These are phyloP conservation scores for Phania funesta DNA, from an alignment of 2,888 invertebrate species.

Conservation along the genomic window DNA sequence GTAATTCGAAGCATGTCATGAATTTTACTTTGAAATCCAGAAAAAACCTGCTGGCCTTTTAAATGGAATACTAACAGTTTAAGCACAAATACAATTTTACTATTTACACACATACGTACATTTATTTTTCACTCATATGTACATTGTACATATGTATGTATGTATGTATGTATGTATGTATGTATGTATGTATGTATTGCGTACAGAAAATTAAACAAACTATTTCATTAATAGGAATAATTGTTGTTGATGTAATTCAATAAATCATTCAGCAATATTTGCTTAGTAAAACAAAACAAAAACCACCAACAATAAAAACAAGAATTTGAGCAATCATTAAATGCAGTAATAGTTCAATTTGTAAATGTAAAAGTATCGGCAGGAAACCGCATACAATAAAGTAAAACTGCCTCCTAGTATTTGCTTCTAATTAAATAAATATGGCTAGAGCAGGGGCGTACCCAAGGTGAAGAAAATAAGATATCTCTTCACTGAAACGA, in stretches of 20 bases:
- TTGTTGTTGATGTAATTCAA: slow-evolving; percentile 53
- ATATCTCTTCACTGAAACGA: too few relatives aligned
- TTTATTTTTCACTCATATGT: too few relatives aligned
- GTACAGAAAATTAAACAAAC: slow-evolving; percentile 29
- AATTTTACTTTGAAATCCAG: slow-evolving; percentile 13
- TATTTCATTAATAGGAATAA: slow-evolving; percentile 48
- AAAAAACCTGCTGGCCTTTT: background rate
- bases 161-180: too few relatives aligned
- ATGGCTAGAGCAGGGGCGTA: background rate
- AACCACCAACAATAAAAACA: background rate
- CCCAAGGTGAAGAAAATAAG: too few relatives aligned
- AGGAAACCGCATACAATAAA: slow-evolving; percentile 35
- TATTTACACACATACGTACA: background rate
- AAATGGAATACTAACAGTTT: slow-evolving; percentile 9
- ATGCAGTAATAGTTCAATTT: slow-evolving; percentile 37
- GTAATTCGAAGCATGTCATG: slow-evolving; percentile 33
- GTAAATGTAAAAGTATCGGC: slow-evolving; percentile 1
- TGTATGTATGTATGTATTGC: too few relatives aligned
- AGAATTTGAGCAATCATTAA: slow-evolving; percentile 24
- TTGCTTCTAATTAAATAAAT: slow-evolving; percentile 23
- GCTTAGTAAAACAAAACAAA: slow-evolving; percentile 11
- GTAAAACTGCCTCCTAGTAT: background rate
- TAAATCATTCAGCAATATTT: slow-evolving; percentile 51
- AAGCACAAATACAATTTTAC: background rate
- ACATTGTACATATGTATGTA: too few relatives aligned